A percentile compares a stretch with the other conserved stretches of the same genome.
Evolutionary conservation across 2,797 vertebrate genomes (phyloP).

Genomic region (Alectoris magna): DNA sequence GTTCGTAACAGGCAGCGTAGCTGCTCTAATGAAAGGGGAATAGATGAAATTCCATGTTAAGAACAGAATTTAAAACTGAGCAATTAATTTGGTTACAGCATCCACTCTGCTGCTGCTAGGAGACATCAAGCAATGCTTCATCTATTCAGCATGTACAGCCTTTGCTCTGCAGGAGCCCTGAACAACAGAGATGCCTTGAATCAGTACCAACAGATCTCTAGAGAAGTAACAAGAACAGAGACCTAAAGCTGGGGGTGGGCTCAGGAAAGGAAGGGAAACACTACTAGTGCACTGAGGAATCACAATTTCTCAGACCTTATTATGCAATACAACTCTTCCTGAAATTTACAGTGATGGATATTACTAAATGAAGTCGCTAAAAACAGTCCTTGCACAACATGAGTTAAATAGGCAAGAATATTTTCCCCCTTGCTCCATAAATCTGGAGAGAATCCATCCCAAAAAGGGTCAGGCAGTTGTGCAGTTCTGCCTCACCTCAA

Average conservation of each 20-base stretch:
- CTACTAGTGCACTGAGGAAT: background rate
- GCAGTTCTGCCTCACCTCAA: conserved; percentile 65
- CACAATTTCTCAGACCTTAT: background rate
- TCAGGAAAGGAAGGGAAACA: background rate
- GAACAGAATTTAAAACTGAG: background rate
- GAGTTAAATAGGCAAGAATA: background rate
- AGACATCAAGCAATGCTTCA: background rate
- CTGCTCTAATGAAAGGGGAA: background rate
- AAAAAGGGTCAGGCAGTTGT: background rate
- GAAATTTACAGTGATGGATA: background rate
- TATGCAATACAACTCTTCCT: background rate
- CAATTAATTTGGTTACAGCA: background rate
- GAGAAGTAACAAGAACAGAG: background rate
- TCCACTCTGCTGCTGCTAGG: background rate
- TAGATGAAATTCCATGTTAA: background rate
- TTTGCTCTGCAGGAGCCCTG: background rate
- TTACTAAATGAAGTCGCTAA: background rate
- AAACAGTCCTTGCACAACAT: background rate
- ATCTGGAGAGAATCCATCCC: background rate
- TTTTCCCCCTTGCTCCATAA: rapidly evolving
- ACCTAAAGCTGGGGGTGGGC: background rate
- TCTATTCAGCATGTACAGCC: background rate
- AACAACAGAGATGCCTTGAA: background rate
- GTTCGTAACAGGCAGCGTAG: background rate
- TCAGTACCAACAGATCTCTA: background rate